Conservation (phyloP, 2,888 invertebrate species). For the Morinoia aosen region DNA sequence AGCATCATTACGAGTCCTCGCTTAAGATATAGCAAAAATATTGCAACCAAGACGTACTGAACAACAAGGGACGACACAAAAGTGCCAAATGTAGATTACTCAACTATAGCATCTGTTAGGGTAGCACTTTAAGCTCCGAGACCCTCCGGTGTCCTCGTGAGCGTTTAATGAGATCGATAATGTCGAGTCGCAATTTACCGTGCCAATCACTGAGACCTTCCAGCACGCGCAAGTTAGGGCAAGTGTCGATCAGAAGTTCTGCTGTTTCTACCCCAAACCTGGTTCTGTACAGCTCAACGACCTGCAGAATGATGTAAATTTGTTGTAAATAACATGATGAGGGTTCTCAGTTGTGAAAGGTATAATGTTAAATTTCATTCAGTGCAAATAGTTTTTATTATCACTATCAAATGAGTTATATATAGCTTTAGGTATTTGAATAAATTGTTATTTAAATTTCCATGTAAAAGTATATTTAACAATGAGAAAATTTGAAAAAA, state of each 20-base stretch:
- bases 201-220: conserved; percentile 65
- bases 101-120: conserved; percentile 25
- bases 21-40: too few relatives aligned
- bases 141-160: conserved; percentile 63
- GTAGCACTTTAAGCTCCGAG: conserved; percentile 65
- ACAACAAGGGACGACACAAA: background rate
- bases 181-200: conserved; percentile 63
- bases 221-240: conserved; percentile 65
- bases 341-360: background rate
- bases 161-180: conserved; percentile 63
- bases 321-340: background rate
- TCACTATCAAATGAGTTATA: background rate
- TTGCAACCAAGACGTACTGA: too few relatives aligned
- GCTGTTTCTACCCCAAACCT: conserved; percentile 60
- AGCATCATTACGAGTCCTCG: too few relatives aligned
- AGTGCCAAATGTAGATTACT: background rate
- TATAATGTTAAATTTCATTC: background rate
- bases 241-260: conserved; percentile 62
- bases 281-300: conserved; percentile 65
- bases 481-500: background rate
- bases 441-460: background rate
- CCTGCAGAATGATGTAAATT: conserved; percentile 45
- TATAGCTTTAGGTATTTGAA: background rate
- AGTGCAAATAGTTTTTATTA: background rate
- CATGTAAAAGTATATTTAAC: background rate